Percentiles rank a stretch among this genome's conserved stretches.
Evolutionary conservation across 2,797 vertebrate genomes (phyloP).

Genomic region (Smutsia gigantea): DNA sequence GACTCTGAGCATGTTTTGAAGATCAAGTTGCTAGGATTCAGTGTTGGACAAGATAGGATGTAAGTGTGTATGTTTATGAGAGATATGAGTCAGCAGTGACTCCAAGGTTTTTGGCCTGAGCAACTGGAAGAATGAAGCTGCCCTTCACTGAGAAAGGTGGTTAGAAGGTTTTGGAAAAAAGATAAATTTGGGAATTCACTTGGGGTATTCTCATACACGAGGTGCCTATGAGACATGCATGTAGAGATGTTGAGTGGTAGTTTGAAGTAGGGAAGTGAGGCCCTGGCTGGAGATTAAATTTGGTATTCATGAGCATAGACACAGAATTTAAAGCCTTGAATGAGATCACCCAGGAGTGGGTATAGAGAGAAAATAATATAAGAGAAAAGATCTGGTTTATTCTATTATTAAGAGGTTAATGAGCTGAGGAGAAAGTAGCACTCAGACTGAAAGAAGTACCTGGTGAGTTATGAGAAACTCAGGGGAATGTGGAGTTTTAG

Average conservation of each 20-base stretch:
- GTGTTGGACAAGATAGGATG: neutral
- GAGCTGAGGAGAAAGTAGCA: neutral
- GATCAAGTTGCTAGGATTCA: neutral
- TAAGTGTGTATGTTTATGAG: neutral
- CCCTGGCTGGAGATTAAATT: neutral
- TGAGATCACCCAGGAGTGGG: neutral
- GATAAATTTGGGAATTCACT: neutral
- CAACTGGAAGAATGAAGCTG: neutral
- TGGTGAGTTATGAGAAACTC: neutral
- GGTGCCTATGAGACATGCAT: neutral
- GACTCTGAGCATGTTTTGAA: neutral
- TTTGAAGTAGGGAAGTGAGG: neutral
- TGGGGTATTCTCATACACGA: neutral
- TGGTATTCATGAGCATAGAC: neutral
- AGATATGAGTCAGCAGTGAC: neutral
- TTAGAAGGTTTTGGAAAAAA: neutral
- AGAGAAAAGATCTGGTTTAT: neutral
- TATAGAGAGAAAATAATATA: neutral
- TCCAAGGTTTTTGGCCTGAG: neutral
- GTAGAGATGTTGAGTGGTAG: neutral
- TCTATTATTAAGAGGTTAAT: neutral
- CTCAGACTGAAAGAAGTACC: neutral
- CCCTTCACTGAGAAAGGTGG: neutral
- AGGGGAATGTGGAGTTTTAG: neutral
- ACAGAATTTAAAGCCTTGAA: neutral